Conservation (phyloP, 2,113 vertebrate species). For the Columba livia region DNA sequence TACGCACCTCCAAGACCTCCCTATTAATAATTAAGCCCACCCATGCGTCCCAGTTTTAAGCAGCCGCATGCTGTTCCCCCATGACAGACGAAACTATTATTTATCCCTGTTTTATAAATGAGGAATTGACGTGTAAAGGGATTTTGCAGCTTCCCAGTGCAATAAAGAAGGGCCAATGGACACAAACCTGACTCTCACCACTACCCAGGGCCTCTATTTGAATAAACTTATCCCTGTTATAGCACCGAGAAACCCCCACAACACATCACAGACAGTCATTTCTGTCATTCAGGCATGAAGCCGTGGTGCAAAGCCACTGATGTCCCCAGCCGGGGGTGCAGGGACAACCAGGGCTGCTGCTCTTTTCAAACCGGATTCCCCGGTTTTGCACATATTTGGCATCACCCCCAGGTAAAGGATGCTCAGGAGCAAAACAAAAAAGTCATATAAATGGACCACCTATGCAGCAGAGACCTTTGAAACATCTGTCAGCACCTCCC, state of each 20-base stretch:
- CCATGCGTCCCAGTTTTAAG: not conserved
- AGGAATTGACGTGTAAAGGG: not conserved
- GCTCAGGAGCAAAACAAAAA: not conserved
- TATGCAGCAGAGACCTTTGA: not conserved
- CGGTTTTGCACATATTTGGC: not conserved
- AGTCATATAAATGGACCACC: not conserved
- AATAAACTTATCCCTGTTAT: not conserved
- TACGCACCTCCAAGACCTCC: rapidly evolving
- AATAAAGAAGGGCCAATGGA: no score
- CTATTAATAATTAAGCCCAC: not conserved
- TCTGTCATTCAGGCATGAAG: not conserved
- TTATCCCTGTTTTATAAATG: not conserved
- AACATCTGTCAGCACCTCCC: not conserved
- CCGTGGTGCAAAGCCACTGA: not conserved
- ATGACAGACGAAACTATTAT: rapidly evolving
- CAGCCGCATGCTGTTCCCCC: not conserved
- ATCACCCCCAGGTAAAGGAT: not conserved
- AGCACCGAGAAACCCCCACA: not conserved
- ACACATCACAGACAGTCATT: not conserved
- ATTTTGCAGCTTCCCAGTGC: not conserved
- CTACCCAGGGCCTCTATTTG: rapidly evolving
- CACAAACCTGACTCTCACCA: not conserved
- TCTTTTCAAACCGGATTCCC: not conserved
- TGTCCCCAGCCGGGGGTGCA: not conserved
- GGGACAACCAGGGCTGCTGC: not conserved